Conservation (phyloP, 2,888 invertebrate species). For the Cosmia pyralina region DNA sequence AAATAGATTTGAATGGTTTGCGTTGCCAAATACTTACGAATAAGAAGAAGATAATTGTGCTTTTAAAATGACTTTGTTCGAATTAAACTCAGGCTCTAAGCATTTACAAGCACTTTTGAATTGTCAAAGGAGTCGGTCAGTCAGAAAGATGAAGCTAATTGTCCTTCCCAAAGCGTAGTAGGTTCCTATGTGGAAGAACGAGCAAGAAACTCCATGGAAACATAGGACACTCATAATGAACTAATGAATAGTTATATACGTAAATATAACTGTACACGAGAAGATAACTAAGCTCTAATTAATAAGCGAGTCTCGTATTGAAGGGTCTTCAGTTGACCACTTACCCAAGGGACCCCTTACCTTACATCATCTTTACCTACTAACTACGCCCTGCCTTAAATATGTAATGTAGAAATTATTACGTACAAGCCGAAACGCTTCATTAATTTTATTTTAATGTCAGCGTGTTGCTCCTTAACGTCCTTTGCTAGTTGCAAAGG, state of each 20-base stretch:
- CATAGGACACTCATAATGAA: not conserved
- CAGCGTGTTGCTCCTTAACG: conserved; percentile 43
- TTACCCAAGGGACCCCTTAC: conserved; percentile 13
- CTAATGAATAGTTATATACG: not conserved
- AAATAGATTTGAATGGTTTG: not conserved
- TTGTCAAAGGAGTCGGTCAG: not conserved
- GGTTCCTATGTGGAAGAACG: not conserved
- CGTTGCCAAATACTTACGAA: not conserved
- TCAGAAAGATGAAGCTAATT: not conserved
- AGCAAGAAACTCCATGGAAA: not conserved
- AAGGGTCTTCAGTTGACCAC: conserved; percentile 26
- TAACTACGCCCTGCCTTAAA: conserved; percentile 25
- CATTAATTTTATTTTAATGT: conserved; percentile 55
- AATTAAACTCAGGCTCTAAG: not conserved
- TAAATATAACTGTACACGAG: conserved; percentile 2
- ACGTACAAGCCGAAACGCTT: conserved; percentile 37
- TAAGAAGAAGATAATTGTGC: not conserved
- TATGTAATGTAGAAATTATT: conserved; percentile 34
- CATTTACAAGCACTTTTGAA: not conserved
- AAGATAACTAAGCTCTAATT: conserved; percentile 26
- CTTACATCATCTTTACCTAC: not conserved
- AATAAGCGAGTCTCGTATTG: conserved; percentile 32
- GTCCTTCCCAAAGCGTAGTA: not conserved
- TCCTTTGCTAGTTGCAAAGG: conserved; percentile 43
- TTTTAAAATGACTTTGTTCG: not conserved